Evolutionary conservation across 2,113 vertebrate species (phyloP).

Genomic region (Etheostoma spectabile): DNA sequence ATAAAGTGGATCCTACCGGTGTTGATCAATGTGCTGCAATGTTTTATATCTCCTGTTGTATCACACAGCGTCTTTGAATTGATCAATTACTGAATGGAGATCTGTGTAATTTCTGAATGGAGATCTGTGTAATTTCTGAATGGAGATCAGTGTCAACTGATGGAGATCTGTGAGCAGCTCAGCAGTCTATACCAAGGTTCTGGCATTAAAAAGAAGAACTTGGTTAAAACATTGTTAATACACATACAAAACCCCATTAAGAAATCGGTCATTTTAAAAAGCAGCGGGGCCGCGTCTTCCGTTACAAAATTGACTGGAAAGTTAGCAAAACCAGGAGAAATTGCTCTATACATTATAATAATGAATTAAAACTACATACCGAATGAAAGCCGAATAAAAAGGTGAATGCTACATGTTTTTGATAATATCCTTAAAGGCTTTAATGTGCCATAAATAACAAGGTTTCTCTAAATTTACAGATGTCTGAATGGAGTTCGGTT

Average conservation of each 20-base stretch:
- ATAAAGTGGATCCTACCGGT: accelerated
- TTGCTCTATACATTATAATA: accelerated
- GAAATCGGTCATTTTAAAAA: neutral
- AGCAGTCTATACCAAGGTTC: neutral
- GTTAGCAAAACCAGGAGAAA: neutral
- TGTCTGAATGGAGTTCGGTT: neutral
- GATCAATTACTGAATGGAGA: too few species aligned
- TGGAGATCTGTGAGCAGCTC: neutral
- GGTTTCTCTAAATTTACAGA: accelerated
- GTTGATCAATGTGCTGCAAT: accelerated
- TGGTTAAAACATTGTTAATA: neutral
- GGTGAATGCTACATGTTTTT: accelerated
- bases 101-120: neutral
- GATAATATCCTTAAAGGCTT: accelerated
- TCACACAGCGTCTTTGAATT: neutral
- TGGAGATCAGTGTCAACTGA: neutral
- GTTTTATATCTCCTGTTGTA: neutral
- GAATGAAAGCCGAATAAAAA: neutral
- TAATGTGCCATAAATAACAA: neutral
- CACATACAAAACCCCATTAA: neutral
- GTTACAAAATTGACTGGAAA: too few species aligned
- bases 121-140: neutral
- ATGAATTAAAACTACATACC: accelerated
- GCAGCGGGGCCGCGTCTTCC: accelerated
- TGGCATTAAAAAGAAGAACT: too few species aligned